Evolutionary conservation across 2,113 vertebrate genomes (phyloP), one percentile per base, ranked within the genome.

Genomic region (Phaethon lepturus): DNA sequence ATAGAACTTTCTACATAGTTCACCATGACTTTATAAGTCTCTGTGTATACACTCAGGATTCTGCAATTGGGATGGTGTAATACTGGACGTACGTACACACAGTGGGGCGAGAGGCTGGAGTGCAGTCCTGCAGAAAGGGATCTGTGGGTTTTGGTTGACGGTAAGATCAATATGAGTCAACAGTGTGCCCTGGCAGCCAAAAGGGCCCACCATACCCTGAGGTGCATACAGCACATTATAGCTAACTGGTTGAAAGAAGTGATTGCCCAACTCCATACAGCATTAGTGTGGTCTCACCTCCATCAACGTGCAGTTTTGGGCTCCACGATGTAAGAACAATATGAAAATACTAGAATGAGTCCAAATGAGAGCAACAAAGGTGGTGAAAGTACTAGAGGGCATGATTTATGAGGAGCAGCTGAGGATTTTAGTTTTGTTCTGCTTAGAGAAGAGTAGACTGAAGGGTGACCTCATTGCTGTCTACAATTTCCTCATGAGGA

Each of bases 261-360:
- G 17, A 33, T 59, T 68, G 22, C 11, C 33, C 53, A 10, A n/a
- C 6, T 44, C 33, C 8, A 16, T 33, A 53, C 47, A 14, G 23
- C 18, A n/a, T 7, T 69, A n/a, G 16, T 25, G 28, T 0, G 0
- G 18, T 16, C 28, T 69, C 28, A 42, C 19, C 47, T 76, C 40
- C 47, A 62, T 28, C 33, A n/a, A 17, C 47, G 47, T 68, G 33
- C 33, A 47, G 24, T 28, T 49, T 83, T 33, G 63, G 22, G 7
- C 10, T 83, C 8, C 10, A n/a, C 47, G 47, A n/a, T 20, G 9
- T 33, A 52, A 44, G n/a, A 58, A 58, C 17, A 14, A 29, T 40
- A 55, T 40, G n/a, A 68, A 55, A 35, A 62, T 55, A n/a, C 11
- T 62, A 55, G 24, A 55, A 62, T 40, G 33, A n/a, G 33, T 24